These are phyloP conservation scores for Muntiacus muntjak DNA, from an alignment of 2,113 vertebrate species.

Conservation along the genomic window DNA sequence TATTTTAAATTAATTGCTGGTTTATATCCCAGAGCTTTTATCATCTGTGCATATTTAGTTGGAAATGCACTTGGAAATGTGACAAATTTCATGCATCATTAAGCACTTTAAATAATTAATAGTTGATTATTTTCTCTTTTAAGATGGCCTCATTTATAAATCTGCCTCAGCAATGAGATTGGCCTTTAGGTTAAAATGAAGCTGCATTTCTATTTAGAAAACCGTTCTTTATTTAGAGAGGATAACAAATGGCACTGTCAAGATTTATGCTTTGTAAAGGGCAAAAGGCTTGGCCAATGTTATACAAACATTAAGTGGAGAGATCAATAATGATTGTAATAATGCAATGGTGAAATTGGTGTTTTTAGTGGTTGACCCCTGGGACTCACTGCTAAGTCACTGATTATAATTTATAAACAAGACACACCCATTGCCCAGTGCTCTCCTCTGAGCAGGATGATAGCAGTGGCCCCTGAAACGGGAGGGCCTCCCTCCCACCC, in stretches of 20 bases:
- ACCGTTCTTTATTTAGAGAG: conserved; percentile 28
- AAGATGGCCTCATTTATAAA: conserved; percentile 58
- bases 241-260: not conserved
- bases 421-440: too few relatives aligned
- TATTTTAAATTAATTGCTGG: conserved; percentile 56
- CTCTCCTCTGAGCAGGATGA: not conserved
- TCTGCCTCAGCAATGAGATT: conserved; percentile 43
- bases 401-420: not conserved
- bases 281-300: not conserved
- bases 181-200: conserved; percentile 63
- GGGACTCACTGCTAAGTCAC: not conserved
- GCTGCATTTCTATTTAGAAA: conserved; percentile 54
- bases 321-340: conserved; percentile 3
- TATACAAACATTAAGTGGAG: not conserved
- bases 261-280: not conserved
- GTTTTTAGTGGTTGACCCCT: not conserved
- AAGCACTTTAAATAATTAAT: conserved; percentile 74
- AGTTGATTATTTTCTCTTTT: conserved; percentile 69
- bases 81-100: conserved; percentile 61
- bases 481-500: not conserved
- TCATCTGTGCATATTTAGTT: conserved; percentile 43
- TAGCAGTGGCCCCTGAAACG: fast-evolving
- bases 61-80: conserved; percentile 51
- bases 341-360: not conserved
- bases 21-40: conserved; percentile 46